Evolutionary conservation across 2,888 invertebrate genomes (phyloP), one percentile per base, ranked within the genome.

Genomic region (Eupsilia transversa): DNA sequence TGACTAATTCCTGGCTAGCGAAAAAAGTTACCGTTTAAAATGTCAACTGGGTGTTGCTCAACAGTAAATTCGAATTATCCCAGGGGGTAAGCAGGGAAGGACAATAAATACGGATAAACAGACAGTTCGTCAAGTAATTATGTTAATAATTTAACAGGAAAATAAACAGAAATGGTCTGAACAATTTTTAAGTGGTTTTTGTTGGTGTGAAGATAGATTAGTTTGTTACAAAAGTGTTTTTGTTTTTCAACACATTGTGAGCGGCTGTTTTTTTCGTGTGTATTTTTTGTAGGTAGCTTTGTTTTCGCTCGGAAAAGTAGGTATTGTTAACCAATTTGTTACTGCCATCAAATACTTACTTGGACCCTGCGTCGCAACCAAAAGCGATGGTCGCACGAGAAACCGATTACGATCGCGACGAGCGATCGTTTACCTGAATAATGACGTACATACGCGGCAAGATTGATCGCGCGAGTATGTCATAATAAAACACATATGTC

Each of bases 141-240:
- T 57, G n/a, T 41, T 27, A 20, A 57, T 56, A 57, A 63, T 74
- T 56, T 74, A 64, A 57, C 76, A 17, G 23, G 57, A 64, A 49
- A 76, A 76, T 57, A 49, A 76, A 65, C 77, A 65, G 46, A 14
- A 23, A 23, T 5, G 7, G 5, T 9, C n/a, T 3, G 17, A 35
- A 61, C n/a, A 74, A 5, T 69, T 61, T 35, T 43, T 10, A 14
- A 43, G 71, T 75, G 56, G 54, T 61, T 76, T 60, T 74, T 73
- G 17, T 43, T 49, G 4, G 14, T 7, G n/a, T 23, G 6, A 38
- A 43, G 43, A 61, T 30, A 61, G 27, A 74, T 60, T 52, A 49
- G 30, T 43, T 54, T 74, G 12, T 73, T 52, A 43, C 4, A 33
- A 73, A 27, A 1, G 7, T 30, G 14, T 73, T 17, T 68, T 33